A percentile compares a stretch with the other conserved stretches of the same genome.
Conservation (phyloP, 2,888 invertebrate species). For the Drosophila demipolita region DNA sequence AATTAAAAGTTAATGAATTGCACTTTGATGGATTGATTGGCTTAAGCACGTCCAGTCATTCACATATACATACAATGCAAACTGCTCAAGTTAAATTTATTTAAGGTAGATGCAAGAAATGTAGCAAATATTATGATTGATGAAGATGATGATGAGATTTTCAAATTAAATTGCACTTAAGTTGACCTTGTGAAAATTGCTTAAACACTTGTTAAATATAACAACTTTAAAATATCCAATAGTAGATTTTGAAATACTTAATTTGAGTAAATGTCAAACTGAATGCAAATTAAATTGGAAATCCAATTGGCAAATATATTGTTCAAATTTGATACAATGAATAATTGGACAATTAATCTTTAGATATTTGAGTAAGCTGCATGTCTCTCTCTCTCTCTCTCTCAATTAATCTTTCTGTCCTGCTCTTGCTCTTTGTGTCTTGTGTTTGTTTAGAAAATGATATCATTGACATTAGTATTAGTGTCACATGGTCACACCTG, state of each 20-base stretch:
- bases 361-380: constrained; percentile 7
- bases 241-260: background rate
- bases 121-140: background rate
- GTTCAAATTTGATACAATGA: background rate
- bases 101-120: background rate
- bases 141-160: background rate
- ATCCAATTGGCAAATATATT: constrained; percentile 2
- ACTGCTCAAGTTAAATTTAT: background rate
- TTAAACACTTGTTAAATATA: background rate
- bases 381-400: background rate
- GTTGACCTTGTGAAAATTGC: background rate
- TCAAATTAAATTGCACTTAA: background rate
- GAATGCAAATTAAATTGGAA: background rate
- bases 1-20: constrained; percentile 63
- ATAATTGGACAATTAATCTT: constrained; percentile 6
- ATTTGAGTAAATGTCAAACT: background rate
- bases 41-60: background rate
- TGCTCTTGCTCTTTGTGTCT: background rate
- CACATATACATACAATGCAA: background rate
- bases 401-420: background rate
- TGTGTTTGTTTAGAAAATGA: constrained; percentile 6
- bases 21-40: constrained; percentile 40
- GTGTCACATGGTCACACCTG: constrained; percentile 43
- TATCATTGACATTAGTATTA: constrained; percentile 31
- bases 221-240: background rate